Evolutionary conservation across 37 sponge, comb jelly and placozoan species (phyloP), one percentile per base, ranked within the genome.

Genomic region (Ephydatia muelleri): DNA sequence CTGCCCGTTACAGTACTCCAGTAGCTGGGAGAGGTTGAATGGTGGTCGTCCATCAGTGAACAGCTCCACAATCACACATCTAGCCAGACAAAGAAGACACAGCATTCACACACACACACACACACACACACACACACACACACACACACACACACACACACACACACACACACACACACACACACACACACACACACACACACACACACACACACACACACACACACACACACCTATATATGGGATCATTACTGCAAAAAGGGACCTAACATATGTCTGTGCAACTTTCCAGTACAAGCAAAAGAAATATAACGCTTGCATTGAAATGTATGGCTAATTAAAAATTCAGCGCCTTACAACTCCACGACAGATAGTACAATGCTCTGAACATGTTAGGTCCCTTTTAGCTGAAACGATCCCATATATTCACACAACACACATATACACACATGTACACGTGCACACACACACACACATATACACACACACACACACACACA

Each of bases 61-160:
- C 82, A 97, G 39, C 84, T 97, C 98, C 14, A 88, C 94, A 47
- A 94, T 86, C 49, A 97, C 98, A 89, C 98, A 95, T 47, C 96
- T 95, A 48, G 19, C 80, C 14, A 75, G 5, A 36, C 34, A 12
- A 66, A 4, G 48, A n/a, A 11, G 4, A 72, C 3, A 73, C 68
- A 82, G 1, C 57, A 57, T 4, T 57, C 1, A 57, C 57, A 14
- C 16, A 14, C 57, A 16, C n/a, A n/a, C n/a, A n/a, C n/a, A 57
- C 43, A 3, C 6, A 6, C 6, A 6, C 43, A 6, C 43, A 43
- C 43, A 21, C 72, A 13, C 8, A 23, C 9, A 34, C 33, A 72
- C 30, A 69, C 8, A 69, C 5, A 69, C 71, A 69, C 6, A 43
- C 4, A 11, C 8, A 43, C 4, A 11, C 47, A 4, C 8, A 8